Evolutionary conservation across 2,797 vertebrate genomes (phyloP), one percentile per base, ranked within the genome.

Genomic region (Diceros bicornis): DNA sequence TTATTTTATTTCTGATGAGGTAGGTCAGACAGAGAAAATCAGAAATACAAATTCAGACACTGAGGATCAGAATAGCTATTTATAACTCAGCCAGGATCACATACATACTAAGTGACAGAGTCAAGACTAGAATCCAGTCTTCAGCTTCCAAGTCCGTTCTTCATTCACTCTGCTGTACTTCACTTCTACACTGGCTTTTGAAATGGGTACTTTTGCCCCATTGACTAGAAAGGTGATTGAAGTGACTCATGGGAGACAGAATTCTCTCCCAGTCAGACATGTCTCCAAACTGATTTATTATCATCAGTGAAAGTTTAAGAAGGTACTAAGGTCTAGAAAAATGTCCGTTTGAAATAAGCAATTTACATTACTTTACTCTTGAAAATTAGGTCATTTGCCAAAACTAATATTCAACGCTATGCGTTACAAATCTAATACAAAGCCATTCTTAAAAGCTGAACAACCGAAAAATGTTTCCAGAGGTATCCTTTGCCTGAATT

Each of bases 381-480:
- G 8, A 96, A n/a, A 87, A 89, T 96, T 78, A 79, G 72, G 74
- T 94, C 75, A 82, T 81, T 86, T 93, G 75, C n/a, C n/a, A 79
- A 93, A 94, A 89, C 66, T 41, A 91, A 81, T 64, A 92, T 66
- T 25, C 14, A 55, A n/a, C 50, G n/a, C 27, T 57, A 55, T n/a
- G 93, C 72, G 78, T 50, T 91, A 34, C 25, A 94, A 90, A 83
- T 50, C 50, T 81, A 93, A 72, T 25, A 88, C 68, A 93, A 93
- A 59, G 34, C 34, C 84, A 83, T 95, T 86, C 41, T 89, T 41
- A 18, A 90, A 96, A 91, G 17, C 13, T 41, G 37, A 93, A 75
- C 41, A 85, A 57, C 37, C 86, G 61, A 75, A 23, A 79, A 61
- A 37, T 69, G 50, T 78, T 91, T 97, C 18, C 82, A 96, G 27